Conservation (phyloP, 2,113 vertebrate genomes). For the Prionailurus bengalensis region DNA sequence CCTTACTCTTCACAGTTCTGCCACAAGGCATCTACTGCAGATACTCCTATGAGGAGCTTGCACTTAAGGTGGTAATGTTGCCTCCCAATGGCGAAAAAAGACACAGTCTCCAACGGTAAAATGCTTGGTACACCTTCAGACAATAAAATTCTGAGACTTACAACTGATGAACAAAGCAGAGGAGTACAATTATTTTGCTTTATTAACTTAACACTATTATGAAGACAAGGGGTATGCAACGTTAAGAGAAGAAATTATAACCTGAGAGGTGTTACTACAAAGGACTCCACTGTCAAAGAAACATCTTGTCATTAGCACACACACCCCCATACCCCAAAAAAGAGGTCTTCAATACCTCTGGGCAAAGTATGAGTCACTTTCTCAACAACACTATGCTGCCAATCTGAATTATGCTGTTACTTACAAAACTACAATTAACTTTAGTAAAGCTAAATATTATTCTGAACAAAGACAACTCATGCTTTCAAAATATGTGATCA, state of each 20-base stretch:
- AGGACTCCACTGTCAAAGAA: background rate
- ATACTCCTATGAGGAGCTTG: background rate
- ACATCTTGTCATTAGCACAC: background rate
- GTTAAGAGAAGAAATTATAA: slow-evolving; percentile 25
- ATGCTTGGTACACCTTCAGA: background rate
- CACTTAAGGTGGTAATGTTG: background rate
- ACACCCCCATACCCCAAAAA: background rate
- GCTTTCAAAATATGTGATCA: slow-evolving; percentile 27
- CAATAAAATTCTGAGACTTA: slow-evolving; percentile 30
- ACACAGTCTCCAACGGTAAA: background rate
- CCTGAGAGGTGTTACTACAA: slow-evolving; percentile 6
- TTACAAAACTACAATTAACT: slow-evolving; percentile 47
- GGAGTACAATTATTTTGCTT: slow-evolving; percentile 9
- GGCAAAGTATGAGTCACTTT: slow-evolving; percentile 57
- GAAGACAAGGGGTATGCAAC: background rate
- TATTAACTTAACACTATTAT: slow-evolving; percentile 52
- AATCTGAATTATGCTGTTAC: slow-evolving; percentile 15
- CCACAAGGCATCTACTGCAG: background rate
- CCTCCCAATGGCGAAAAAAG: slow-evolving; percentile 20
- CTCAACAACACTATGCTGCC: background rate
- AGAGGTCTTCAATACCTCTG: background rate
- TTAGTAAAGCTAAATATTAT: slow-evolving; percentile 37
- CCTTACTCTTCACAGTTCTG: slow-evolving; percentile 30
- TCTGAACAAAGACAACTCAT: slow-evolving; percentile 32
- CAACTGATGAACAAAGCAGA: slow-evolving; percentile 22